Base-by-base conservation (phyloP, 2,113 vertebrate species). In the Erythrolamprus reginae region DNA sequence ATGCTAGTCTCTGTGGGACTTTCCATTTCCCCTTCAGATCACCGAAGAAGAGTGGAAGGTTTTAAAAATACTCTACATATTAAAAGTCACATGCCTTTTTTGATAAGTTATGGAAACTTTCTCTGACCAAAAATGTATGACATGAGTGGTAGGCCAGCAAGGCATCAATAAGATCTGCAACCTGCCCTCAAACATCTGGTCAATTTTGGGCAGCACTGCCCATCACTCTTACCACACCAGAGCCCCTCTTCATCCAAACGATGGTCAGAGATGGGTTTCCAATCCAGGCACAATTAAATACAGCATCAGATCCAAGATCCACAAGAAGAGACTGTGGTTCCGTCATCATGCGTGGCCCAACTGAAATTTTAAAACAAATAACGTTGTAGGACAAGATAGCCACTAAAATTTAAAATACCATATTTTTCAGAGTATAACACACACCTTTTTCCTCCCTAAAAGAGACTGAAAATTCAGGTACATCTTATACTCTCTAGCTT, bases 191-290 rank as follows among this genome's bases (percentile, higher is more conserved):
- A 12, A 84, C 10, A 3, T 45, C 23, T 55, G 50, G 42, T 45
- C 51, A 82, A 1, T 26, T 56, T 38, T 19, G 5, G 38, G 17
- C 28, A 50, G 26, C 23, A 1, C 19, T 26, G 28, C 55, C 55
- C 21, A 50, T 53, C 33, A 28, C 10, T 96, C 99, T 96, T 94
- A 99, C 99, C 98, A 99, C 99, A 53, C 98, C 99, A 0, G 99
- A 99, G 86, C 99, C 99, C n/a, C 98, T 96, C 93, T 99, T 99
- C 98, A 99, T 99, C 99, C 99, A 99, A 83, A 99, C 99, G 0
- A 99, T 99, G 91, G 99, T 99, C 51, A 99, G 98, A 0, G 99
- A 99, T 0, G 99, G 99, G 95, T 99, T 99, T 94, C 99, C 99
- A 0, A 97, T 99, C 99, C 99, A 99, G 52, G 98, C 98, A 8